Evolutionary conservation across 2,888 invertebrate genomes (phyloP), one percentile per base, ranked within the genome.

Genomic region (Achlya flavicornis): DNA sequence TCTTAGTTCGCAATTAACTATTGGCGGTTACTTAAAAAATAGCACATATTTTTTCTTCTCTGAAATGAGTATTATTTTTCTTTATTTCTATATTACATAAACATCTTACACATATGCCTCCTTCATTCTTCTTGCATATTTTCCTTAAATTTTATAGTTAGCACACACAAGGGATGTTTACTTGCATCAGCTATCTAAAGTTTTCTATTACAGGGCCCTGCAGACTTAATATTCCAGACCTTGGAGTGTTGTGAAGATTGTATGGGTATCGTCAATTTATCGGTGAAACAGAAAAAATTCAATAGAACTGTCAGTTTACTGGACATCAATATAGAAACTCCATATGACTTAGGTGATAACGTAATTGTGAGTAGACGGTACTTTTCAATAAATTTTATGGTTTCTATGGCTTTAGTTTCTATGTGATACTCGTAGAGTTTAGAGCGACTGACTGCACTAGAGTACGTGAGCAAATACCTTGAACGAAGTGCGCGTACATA

Each of bases 221-320:
- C 66, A 16, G 64, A 73, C 58, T 57, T 74, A 33, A 12, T 69
- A 32, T 69, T 68, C 41, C 64, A 69, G 57, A 43, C 32, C 4
- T 58, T 66, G 38, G 64, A 64, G 38, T 7, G 61, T n/a, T 74
- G 73, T 32, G 70, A 72, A 0, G 66, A 64, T 8, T 19, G 53
- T 8, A 3, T 58, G 1, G 35, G 43, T n/a, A 35, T 26, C 0
- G 58, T 72, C 0, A 33, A 62, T 7, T 62, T 69, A 16, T 16
- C 16, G 6, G 38, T 69, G 6, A 35, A 63, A 1, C 66, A 65
- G 10, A 74, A 62, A 57, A 69, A 66, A 62, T 71, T 58, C 32
- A 74, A 74, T 64, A 61, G 74, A 46, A 69, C 68, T 0, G 65
- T 59, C 4, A 59, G 58, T 16, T 64, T 71, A 3, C 19, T 74